Evolutionary conservation across 30 jellyfish, hydroid and myxozoan species (phyloP), one percentile per base, ranked within the genome.

Genomic region (Morbakka virulenta): DNA sequence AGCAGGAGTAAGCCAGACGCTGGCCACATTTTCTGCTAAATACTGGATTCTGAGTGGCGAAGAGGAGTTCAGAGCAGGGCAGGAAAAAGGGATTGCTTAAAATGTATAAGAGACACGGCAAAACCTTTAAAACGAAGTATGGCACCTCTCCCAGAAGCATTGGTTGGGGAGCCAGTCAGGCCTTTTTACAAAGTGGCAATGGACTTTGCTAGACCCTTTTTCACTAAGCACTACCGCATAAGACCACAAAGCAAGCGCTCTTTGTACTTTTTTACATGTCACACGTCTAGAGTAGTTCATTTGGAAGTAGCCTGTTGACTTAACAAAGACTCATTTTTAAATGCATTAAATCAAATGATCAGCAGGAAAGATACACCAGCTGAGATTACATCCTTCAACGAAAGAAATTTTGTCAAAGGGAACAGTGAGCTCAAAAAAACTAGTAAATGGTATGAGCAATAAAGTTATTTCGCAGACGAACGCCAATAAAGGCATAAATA

Each of bases 301-400:
- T 35, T 76, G 73, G 92, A 85, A 69, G 32, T 77, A 50, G 89
- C 94, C n/a, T 78, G 3, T 66, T 70, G 52, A 26, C 67, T 81
- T 72, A 86, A 81, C 26, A 52, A 81, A n/a, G 88, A 85, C 31
- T 77, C 88, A n/a, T 85, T 85, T 35, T 36, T 85, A 24, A 67
- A 68, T 52, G 93, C 94, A 2, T 85, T 85, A 28, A 35, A 68
- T 27, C 0, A 88, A 6, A 78, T 86, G 83, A 80, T 22, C 17
- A 62, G 24, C 71, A 80, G 87, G 9, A 57, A 80, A n/a, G 86
- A 80, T 32, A 23, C 25, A 29, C 93, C 95, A n/a, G 47, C 2
- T 33, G 64, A 51, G 20, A 69, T 85, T 17, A 21, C 31, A 0
- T 70, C 87, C 1, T 83, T 69, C 49, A 82, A 82, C 62, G 94